Conservation (phyloP, 2,888 invertebrate genomes). For the Pyrrhia umbra region DNA sequence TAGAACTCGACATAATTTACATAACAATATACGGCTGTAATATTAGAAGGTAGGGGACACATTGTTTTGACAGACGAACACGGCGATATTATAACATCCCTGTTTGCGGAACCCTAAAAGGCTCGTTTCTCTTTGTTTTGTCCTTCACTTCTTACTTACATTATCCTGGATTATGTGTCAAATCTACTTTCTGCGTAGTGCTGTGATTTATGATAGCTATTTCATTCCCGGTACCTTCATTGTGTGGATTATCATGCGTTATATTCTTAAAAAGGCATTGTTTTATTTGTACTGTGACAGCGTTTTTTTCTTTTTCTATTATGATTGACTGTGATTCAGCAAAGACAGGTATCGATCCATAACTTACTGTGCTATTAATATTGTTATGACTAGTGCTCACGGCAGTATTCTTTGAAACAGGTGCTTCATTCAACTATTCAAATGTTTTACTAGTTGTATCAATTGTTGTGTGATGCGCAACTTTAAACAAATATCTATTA, state of each 20-base stretch:
- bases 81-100: conserved; percentile 23
- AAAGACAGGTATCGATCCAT: neutral
- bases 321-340: neutral
- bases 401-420: neutral
- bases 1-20: conserved; percentile 36
- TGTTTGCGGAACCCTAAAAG: conserved; percentile 39
- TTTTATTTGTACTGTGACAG: conserved; percentile 9
- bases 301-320: neutral
- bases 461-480: too few relatives aligned
- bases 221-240: conserved; percentile 15
- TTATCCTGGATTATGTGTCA: conserved; percentile 61
- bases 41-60: conserved; percentile 15
- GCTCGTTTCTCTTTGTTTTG: conserved; percentile 45
- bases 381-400: neutral
- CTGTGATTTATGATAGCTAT: conserved; percentile 55
- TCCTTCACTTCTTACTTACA: conserved; percentile 38
- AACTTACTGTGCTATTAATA: conserved; percentile 5
- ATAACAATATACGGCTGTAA: conserved; percentile 33
- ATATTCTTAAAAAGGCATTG: conserved; percentile 21
- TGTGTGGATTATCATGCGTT: conserved; percentile 40
- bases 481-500: too few relatives aligned
- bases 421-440: neutral
- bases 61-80: conserved; percentile 44
- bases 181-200: conserved; percentile 49
- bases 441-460: neutral